Evolutionary conservation across 2,888 invertebrate genomes (phyloP).

Genomic region (Ormyrus labotus): DNA sequence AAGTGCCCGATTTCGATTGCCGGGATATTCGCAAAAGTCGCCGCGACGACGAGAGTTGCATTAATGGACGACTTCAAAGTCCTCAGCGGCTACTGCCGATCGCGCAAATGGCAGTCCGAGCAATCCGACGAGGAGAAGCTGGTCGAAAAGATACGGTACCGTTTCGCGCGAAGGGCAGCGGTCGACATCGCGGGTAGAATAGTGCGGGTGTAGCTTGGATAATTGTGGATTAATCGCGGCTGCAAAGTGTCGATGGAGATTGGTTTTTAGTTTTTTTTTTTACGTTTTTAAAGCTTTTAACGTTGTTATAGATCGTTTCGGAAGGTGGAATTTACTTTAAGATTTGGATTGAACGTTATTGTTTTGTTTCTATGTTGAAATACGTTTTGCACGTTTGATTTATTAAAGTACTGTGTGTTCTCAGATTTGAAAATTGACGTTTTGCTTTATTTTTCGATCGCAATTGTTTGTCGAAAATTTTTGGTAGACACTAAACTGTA

Average conservation of each 20-base stretch:
- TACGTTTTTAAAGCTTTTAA: no score
- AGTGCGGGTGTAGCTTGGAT: no score
- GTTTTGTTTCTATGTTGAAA: not conserved
- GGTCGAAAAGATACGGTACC: slow-evolving; percentile 11
- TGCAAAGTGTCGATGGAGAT: no score
- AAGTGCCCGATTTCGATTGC: not conserved
- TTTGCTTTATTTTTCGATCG: not conserved
- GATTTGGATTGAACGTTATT: not conserved
- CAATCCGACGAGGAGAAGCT: not conserved
- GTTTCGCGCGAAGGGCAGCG: not conserved
- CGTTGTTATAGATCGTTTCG: no score
- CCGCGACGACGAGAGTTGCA: not conserved
- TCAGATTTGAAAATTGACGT: not conserved
- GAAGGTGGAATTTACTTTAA: no score
- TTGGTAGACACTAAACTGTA: not conserved
- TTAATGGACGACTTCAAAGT: slow-evolving; percentile 47
- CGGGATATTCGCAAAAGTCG: slow-evolving; percentile 1
- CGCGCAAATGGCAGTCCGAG: not conserved
- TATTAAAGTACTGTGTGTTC: not conserved
- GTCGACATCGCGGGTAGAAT: no score
- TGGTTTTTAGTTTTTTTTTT: no score
- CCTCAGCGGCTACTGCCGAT: slow-evolving; percentile 27
- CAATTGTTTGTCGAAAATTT: not conserved
- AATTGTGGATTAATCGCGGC: no score
- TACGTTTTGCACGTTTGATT: not conserved